Conservation (phyloP, 2,797 vertebrate species). For the Hybognathus amarus region DNA sequence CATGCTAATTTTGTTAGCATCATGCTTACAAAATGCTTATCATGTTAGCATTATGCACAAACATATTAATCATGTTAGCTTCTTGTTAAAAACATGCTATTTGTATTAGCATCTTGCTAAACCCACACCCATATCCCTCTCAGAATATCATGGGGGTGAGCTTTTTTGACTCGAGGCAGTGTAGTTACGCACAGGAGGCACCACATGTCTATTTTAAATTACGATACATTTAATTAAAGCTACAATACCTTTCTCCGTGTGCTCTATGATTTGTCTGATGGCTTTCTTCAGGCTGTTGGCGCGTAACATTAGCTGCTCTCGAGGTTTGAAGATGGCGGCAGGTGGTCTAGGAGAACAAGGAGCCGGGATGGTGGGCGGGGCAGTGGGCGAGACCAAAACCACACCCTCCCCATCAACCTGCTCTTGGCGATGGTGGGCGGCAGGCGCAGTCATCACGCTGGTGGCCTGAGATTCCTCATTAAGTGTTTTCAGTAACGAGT, state of each 20-base stretch:
- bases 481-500: constrained; percentile 90
- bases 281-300: constrained; percentile 98
- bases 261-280: constrained; percentile 96
- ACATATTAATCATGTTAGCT: too few species aligned
- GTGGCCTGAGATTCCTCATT: constrained; percentile 92
- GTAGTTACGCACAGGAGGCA: too few species aligned
- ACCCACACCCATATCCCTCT: background rate
- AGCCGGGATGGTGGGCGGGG: constrained; percentile 23
- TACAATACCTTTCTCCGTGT: constrained; percentile 89
- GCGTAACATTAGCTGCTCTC: constrained; percentile 95
- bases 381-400: constrained; percentile 61
- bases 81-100: background rate
- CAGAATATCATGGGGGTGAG: too few species aligned
- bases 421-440: constrained; percentile 91
- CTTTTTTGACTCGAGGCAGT: too few species aligned
- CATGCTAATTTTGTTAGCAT: too few species aligned
- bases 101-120: background rate
- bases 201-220: too few species aligned
- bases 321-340: constrained; percentile 87
- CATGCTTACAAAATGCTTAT: too few species aligned
- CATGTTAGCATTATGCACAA: too few species aligned
- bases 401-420: constrained; percentile 82
- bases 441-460: constrained; percentile 78
- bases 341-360: constrained; percentile 74
- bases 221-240: too few species aligned